These are phyloP conservation scores for Mormyrops attenuatus DNA, from an alignment of 2,797 vertebrate species.

Conservation along the genomic window DNA sequence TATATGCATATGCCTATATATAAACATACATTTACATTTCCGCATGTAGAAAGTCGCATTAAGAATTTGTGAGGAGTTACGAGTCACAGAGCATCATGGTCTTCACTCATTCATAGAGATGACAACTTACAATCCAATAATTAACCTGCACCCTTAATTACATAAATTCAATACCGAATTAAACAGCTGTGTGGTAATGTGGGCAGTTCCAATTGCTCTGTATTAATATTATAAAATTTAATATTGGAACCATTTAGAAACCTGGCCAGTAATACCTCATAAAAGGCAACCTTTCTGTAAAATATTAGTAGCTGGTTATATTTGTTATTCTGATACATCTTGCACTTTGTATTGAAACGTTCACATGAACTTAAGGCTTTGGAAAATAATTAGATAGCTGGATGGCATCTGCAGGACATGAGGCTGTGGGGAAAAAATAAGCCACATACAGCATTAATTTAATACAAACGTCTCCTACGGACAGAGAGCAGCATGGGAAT, in stretches of 20 bases:
- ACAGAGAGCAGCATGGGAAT: neutral
- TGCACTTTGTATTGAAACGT: neutral
- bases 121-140: neutral
- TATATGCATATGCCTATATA: neutral
- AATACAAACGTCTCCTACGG: neutral
- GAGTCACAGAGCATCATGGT: neutral
- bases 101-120: neutral
- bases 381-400: neutral
- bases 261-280: neutral
- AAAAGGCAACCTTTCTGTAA: neutral
- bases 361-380: neutral
- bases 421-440: neutral
- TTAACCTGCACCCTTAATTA: neutral
- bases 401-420: neutral
- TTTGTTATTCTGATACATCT: neutral
- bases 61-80: neutral
- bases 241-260: neutral
- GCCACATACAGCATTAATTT: neutral
- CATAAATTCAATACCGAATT: neutral
- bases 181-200: neutral
- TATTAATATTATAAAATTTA: neutral
- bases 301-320: neutral
- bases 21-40: slow-evolving; percentile 3
- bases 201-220: neutral
- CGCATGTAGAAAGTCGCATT: neutral